Evolutionary conservation across 2,888 invertebrate species (phyloP).

Genomic region (Parthenolecanium corni): DNA sequence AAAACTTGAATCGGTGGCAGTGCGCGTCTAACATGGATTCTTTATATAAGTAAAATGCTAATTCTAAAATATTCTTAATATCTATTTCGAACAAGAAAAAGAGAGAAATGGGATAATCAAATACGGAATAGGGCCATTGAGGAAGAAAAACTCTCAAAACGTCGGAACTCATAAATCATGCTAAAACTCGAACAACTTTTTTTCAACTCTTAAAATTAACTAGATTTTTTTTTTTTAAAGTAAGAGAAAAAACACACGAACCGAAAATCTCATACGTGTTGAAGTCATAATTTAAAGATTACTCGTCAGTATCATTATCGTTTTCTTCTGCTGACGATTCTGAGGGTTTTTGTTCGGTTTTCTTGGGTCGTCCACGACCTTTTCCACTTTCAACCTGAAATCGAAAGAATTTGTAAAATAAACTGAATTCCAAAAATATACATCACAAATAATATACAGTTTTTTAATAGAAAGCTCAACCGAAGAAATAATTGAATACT

Average conservation of each 20-base stretch:
- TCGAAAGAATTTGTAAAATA: neutral
- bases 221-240: neutral
- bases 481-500: too few species aligned
- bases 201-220: slow-evolving; percentile 19
- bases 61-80: neutral
- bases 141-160: neutral
- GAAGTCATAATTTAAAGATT: slow-evolving; percentile 3
- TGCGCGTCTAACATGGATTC: too few species aligned
- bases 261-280: slow-evolving; percentile 1
- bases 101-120: neutral
- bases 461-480: too few species aligned
- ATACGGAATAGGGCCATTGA: neutral
- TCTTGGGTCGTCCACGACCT: slow-evolving; percentile 22
- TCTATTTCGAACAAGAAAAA: neutral
- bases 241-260: slow-evolving; percentile 9
- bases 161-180: neutral
- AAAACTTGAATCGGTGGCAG: too few species aligned
- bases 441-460: too few species aligned
- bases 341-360: slow-evolving; percentile 4
- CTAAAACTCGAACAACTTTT: slow-evolving; percentile 15
- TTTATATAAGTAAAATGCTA: too few species aligned
- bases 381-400: neutral
- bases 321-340: slow-evolving; percentile 15
- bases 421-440: too few species aligned
- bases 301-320: slow-evolving; percentile 26